phyloP scores from a whole-genome alignment of 37 sponge, comb jelly and placozoan species.

The Mnemiopsis leidyi region DNA sequence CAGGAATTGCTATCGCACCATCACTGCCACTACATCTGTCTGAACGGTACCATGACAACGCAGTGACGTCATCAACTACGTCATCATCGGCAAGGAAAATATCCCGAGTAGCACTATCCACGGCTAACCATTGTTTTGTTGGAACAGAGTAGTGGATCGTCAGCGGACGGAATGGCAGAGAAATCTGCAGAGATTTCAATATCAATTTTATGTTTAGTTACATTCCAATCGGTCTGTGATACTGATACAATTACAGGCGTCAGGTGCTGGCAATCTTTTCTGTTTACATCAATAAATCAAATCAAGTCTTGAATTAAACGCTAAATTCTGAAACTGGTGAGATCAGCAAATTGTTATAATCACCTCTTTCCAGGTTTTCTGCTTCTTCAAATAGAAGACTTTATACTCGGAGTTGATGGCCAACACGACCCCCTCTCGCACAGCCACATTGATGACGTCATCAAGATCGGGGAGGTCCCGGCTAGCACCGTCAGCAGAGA shows the following conservation, averaged over 20 bases:
- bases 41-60: neutral
- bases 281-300: too few relatives aligned
- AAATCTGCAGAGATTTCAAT: too few relatives aligned
- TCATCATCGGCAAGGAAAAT: neutral
- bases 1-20: neutral
- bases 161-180: neutral
- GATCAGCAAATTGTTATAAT: too few relatives aligned
- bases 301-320: too few relatives aligned
- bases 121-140: neutral
- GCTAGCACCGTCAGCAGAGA: neutral
- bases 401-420: neutral
- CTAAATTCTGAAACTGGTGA: too few relatives aligned
- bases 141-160: neutral
- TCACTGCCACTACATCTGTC: slow-evolving; percentile 13
- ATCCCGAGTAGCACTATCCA: neutral
- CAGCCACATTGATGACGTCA: neutral
- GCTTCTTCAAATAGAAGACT: neutral
- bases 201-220: too few relatives aligned
- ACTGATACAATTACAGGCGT: too few relatives aligned
- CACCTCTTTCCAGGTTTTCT: neutral
- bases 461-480: neutral
- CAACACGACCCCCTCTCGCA: neutral
- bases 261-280: too few relatives aligned
- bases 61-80: neutral
- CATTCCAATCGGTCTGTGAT: too few relatives aligned